phyloP scores from a whole-genome alignment of 2,888 invertebrate genomes.

The Sarcophaga variegata region DNA sequence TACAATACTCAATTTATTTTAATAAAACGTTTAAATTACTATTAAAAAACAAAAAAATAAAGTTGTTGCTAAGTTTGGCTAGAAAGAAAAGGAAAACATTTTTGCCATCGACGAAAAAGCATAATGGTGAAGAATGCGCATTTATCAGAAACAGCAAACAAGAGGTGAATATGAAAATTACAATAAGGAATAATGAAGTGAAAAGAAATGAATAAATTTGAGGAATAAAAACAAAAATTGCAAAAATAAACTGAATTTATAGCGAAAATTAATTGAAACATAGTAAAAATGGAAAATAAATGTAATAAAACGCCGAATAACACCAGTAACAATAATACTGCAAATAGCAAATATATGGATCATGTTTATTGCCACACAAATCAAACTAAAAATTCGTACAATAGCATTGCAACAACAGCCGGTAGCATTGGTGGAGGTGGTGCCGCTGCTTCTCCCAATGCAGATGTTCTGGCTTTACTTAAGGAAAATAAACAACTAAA shows the following conservation, averaged over 20 bases:
- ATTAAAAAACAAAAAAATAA: neutral
- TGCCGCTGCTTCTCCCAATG: constrained; percentile 63
- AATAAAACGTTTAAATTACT: neutral
- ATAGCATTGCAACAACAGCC: constrained; percentile 71
- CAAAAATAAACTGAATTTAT: constrained; percentile 33
- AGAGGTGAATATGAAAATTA: constrained; percentile 25
- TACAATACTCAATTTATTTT: neutral
- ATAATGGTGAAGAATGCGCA: constrained; percentile 53
- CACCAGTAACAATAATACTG: constrained; percentile 61
- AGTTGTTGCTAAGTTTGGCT: neutral
- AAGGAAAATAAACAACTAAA: constrained; percentile 83
- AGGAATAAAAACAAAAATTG: constrained; percentile 64
- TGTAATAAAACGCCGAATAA: constrained; percentile 72
- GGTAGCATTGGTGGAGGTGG: constrained; percentile 60
- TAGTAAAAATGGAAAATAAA: constrained; percentile 71
- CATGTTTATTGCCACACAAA: constrained; percentile 78
- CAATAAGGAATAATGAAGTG: constrained; percentile 9
- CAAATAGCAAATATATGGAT: constrained; percentile 75
- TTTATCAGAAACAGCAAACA: constrained; percentile 40
- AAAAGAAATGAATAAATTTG: constrained; percentile 49
- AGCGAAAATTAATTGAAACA: neutral
- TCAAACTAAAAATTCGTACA: constrained; percentile 74
- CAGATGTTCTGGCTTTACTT: constrained; percentile 77
- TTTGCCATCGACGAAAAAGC: constrained; percentile 17
- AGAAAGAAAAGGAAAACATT: neutral